Evolutionary conservation across 92 coral and sea anemone species (phyloP).

Genomic region (Montipora capitata): DNA sequence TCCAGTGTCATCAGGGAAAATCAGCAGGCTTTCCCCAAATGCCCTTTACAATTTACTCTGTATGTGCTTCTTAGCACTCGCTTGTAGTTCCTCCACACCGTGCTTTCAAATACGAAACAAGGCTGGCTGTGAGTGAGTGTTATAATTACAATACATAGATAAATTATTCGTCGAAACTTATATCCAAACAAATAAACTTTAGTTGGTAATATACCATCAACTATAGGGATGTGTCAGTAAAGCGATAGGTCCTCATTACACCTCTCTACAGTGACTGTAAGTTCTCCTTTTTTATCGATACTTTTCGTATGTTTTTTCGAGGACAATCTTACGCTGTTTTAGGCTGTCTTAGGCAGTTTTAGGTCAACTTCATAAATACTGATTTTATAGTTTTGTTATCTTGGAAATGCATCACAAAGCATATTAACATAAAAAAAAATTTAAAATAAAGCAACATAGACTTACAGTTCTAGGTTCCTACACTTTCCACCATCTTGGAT

Average conservation of each 20-base stretch:
- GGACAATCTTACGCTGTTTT: constrained; percentile 1
- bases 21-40: not conserved
- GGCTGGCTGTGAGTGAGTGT: not conserved
- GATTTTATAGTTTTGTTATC: constrained; percentile 20
- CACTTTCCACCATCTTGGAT: too few species aligned
- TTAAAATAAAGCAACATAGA: not conserved
- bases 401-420: constrained; percentile 29
- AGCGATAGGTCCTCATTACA: constrained; percentile 1
- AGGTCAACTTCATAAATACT: not conserved
- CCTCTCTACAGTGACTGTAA: constrained; percentile 32
- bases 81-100: too few species aligned
- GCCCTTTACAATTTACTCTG: too few species aligned
- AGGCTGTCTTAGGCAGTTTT: too few species aligned
- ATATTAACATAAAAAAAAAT: constrained; percentile 25
- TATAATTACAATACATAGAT: not conserved
- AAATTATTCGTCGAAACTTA: constrained; percentile 6
- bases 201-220: constrained; percentile 15
- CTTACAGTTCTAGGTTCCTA: too few species aligned
- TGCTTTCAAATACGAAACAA: too few species aligned
- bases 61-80: too few species aligned
- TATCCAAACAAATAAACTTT: constrained; percentile 4
- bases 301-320: not conserved
- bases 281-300: not conserved
- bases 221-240: constrained; percentile 6
- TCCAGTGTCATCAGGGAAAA: not conserved